Evolutionary conservation across 2,888 invertebrate genomes (phyloP).

Genomic region (Sinelater perroti): DNA sequence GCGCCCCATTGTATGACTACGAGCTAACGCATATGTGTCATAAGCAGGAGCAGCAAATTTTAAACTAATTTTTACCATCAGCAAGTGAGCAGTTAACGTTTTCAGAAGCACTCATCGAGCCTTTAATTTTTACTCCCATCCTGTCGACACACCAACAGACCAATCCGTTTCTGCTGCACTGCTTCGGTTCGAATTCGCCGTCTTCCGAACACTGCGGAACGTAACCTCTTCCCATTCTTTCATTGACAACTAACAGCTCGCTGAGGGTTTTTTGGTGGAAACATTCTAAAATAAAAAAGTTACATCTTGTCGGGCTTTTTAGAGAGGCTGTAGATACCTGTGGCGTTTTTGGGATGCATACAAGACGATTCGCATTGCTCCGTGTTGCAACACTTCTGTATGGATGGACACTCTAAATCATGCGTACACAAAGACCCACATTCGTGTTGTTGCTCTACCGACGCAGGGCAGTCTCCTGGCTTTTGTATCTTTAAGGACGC

Average conservation of each 20-base stretch:
- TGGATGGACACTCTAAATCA: constrained; percentile 82
- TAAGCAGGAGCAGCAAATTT: too few relatives aligned
- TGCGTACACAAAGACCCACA: constrained; percentile 78
- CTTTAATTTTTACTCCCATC: constrained; percentile 78
- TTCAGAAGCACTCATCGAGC: constrained; percentile 81
- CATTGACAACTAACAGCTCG: constrained; percentile 78
- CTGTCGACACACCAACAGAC: constrained; percentile 90
- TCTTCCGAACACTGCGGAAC: constrained; percentile 80
- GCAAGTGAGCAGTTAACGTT: constrained; percentile 70
- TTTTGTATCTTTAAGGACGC: constrained; percentile 79
- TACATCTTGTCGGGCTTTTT: neutral
- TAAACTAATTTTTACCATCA: constrained; percentile 50
- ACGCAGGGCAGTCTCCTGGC: constrained; percentile 78
- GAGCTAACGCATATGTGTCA: constrained; percentile 45
- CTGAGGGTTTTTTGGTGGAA: constrained; percentile 80
- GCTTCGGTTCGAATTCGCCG: constrained; percentile 76
- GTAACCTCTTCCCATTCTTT: constrained; percentile 83
- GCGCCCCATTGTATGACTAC: constrained; percentile 51
- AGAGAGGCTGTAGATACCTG: constrained; percentile 62
- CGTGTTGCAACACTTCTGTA: constrained; percentile 83
- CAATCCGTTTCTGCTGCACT: constrained; percentile 84
- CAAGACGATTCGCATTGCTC: constrained; percentile 79
- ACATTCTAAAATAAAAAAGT: constrained; percentile 64
- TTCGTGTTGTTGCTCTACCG: constrained; percentile 58
- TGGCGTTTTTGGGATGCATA: constrained; percentile 77